phyloP scores from a whole-genome alignment of 2,113 vertebrate species.

The Xiphophorus maculatus region DNA sequence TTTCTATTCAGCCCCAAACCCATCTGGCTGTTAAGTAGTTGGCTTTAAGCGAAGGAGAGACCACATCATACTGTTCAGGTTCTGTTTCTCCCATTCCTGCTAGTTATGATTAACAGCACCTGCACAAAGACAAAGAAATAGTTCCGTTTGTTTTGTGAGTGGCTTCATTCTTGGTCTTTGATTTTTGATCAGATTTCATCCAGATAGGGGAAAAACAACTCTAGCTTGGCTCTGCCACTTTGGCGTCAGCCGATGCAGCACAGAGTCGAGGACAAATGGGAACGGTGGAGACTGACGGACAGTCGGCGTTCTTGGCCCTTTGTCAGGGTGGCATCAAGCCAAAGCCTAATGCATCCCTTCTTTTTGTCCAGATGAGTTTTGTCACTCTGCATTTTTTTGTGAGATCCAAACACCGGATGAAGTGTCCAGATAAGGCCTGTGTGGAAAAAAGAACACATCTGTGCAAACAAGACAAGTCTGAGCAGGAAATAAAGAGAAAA shows the following conservation, averaged over 20 bases:
- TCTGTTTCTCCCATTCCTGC: neutral
- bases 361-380: slow-evolving; percentile 69
- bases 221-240: slow-evolving; percentile 57
- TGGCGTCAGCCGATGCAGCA: slow-evolving; percentile 57
- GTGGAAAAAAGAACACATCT: slow-evolving; percentile 43
- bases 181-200: slow-evolving; percentile 26
- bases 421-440: slow-evolving; percentile 37
- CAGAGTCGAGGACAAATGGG: slow-evolving; percentile 62
- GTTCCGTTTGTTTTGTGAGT: neutral
- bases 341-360: slow-evolving; percentile 78
- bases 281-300: slow-evolving; percentile 42
- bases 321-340: slow-evolving; percentile 81
- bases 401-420: slow-evolving; percentile 47
- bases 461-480: slow-evolving; percentile 29
- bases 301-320: slow-evolving; percentile 57
- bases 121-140: slow-evolving; percentile 9
- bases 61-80: slow-evolving; percentile 56
- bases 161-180: slow-evolving; percentile 15
- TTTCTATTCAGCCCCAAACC: slow-evolving; percentile 71
- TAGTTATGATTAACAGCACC: slow-evolving; percentile 28
- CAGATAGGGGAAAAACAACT: slow-evolving; percentile 32
- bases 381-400: slow-evolving; percentile 41
- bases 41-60: slow-evolving; percentile 64
- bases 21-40: slow-evolving; percentile 71
- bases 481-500: neutral